Evolutionary conservation across 2,797 vertebrate genomes (phyloP).

Genomic region (Selene dorsalis): DNA sequence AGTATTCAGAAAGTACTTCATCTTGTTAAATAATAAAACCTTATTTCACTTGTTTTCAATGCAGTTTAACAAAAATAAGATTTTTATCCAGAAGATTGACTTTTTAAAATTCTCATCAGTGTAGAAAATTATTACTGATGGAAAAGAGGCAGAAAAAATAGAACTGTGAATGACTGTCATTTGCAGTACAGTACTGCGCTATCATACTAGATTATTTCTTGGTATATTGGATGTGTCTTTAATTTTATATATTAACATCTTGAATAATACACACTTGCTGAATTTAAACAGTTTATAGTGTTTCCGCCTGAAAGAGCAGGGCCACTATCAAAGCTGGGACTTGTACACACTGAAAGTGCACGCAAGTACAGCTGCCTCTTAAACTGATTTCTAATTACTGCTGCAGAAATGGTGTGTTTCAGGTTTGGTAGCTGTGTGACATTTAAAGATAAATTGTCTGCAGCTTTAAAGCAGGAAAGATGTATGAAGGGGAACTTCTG

Average conservation of each 20-base stretch:
- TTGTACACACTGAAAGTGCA: not conserved
- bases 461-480: conserved; percentile 5
- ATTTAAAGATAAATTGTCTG: conserved; percentile 12
- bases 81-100: not conserved
- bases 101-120: not conserved
- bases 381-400: conserved; percentile 21
- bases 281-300: not conserved
- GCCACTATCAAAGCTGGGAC: conserved; percentile 17
- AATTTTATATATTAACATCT: conserved; percentile 2
- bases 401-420: conserved; percentile 29
- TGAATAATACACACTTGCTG: not conserved
- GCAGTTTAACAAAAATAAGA: conserved; percentile 1
- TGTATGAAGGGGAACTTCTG: conserved; percentile 11
- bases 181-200: not conserved
- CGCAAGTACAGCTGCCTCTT: not conserved
- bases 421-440: conserved; percentile 30
- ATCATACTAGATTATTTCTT: not conserved
- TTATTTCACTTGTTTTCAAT: conserved; percentile 1
- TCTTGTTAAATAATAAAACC: not conserved
- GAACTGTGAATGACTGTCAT: not conserved
- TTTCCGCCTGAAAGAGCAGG: not conserved
- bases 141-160: not conserved
- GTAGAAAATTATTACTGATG: not conserved
- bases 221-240: not conserved
- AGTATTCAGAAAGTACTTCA: not conserved